Evolutionary conservation across 2,888 invertebrate genomes (phyloP).

Genomic region (Epistrophella euchroma): DNA sequence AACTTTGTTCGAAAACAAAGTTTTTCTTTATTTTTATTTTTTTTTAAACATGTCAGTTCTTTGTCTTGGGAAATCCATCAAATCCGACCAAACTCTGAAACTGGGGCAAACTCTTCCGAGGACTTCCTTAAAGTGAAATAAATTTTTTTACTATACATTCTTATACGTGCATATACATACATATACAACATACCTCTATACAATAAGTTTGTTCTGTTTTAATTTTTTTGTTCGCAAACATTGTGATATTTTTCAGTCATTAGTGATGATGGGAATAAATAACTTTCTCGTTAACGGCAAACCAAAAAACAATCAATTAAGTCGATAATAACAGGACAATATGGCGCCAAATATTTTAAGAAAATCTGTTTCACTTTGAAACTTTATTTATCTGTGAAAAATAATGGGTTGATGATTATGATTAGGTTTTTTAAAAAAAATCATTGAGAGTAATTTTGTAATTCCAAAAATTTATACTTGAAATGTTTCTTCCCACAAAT

Average conservation of each 20-base stretch:
- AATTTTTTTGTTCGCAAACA: no score
- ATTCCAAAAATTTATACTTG: no score
- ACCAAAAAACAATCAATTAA: neutral
- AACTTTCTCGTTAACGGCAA: no score
- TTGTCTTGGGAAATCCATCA: constrained; percentile 73
- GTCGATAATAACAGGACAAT: neutral
- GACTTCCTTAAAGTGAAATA: constrained; percentile 6
- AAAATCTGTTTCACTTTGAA: no score
- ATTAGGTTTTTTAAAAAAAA: no score
- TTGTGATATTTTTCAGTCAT: constrained; percentile 5
- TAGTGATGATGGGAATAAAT: no score
- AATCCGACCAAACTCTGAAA: constrained; percentile 56
- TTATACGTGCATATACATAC: no score
- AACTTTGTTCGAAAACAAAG: constrained; percentile 6
- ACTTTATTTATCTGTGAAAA: no score
- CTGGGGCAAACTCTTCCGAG: constrained; percentile 53
- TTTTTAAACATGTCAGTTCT: constrained; percentile 39
- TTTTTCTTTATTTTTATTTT: constrained; percentile 26
- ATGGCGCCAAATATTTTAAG: neutral
- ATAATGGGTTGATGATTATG: no score
- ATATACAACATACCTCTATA: no score
- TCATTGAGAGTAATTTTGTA: no score
- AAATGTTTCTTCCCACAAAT: no score
- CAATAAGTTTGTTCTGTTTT: neutral
- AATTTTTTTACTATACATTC: neutral